These are phyloP conservation scores for Hyperopisus bebe DNA, from an alignment of 2,113 vertebrate species.

Conservation along the genomic window DNA sequence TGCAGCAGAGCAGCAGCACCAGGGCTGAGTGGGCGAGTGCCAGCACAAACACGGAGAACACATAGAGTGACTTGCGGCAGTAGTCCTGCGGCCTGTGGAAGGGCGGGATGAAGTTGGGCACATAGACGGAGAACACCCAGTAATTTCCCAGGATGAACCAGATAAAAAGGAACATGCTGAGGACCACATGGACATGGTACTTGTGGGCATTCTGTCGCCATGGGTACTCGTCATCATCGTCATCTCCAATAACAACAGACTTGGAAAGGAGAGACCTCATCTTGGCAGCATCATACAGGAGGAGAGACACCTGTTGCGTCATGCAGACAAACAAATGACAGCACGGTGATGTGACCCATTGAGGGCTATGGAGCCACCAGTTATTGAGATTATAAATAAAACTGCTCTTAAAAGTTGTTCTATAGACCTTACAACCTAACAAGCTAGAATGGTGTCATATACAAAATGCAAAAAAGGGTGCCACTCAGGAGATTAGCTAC, in stretches of 20 bases:
- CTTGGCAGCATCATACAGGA: slow-evolving; percentile 53
- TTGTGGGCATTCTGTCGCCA: slow-evolving; percentile 59
- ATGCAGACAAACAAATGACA: background rate
- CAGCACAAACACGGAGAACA: slow-evolving; percentile 54
- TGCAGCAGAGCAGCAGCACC: slow-evolving; percentile 45
- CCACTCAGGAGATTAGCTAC: background rate
- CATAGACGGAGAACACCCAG: slow-evolving; percentile 57
- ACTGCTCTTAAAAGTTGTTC: background rate
- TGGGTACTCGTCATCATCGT: slow-evolving; percentile 50
- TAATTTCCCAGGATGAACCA: slow-evolving; percentile 63
- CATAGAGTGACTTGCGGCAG: slow-evolving; percentile 56
- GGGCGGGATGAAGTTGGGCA: slow-evolving; percentile 56
- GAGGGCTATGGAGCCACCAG: background rate
- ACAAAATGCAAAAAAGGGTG: background rate
- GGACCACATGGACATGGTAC: slow-evolving; percentile 53
- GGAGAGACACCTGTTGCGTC: slow-evolving; percentile 47
- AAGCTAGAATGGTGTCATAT: background rate
- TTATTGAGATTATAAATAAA: background rate
- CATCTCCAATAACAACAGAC: slow-evolving; percentile 53
- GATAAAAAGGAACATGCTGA: slow-evolving; percentile 59
- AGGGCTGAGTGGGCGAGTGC: slow-evolving; percentile 48
- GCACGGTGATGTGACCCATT: background rate
- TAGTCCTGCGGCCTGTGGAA: slow-evolving; percentile 60
- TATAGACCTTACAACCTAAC: background rate
- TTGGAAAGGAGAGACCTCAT: slow-evolving; percentile 60